Evolutionary conservation across 1,140 invertebrate species (phyloP), one percentile per base, ranked within the genome.

Genomic region (Lepidurus apus): DNA sequence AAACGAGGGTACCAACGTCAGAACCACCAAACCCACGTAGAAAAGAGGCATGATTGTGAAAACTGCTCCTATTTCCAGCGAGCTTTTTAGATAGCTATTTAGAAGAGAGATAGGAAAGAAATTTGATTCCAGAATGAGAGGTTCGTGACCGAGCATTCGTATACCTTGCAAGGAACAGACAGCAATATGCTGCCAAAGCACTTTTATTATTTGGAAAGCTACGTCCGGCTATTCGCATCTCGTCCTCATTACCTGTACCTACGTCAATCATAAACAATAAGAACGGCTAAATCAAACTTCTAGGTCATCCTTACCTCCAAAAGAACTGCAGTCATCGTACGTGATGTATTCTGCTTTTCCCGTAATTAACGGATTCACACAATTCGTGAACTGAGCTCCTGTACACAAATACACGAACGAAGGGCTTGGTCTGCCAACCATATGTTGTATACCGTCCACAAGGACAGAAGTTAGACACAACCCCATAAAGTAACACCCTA

Each of bases 361-460:
- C 34, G 2, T 3, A 34, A 34, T 34, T 34, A 34, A 34, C 34
- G 34, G 34, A 34, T 34, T 34, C 34, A 2, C 34, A 34, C 6
- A 7, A 65, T 13, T 65, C 13, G 53, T 7, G 9, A 17, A 21
- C 53, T 9, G 10, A 10, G 10, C 8, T 11, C 53, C 53, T n/a
- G 7, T 13, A 17, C 53, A 65, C 21, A 21, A 65, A 65, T 21
- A 9, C 13, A 65, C 53, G 21, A 65, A 65, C 21, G 53, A 65
- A 7, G 53, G 53, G 13, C 21, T 65, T 17, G 53, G 9, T 21
- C 53, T 9, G 17, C 53, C 53, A 7, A 21, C 21, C 53, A 65
- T 65, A 13, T n/a, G 53, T 65, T 65, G 53, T n/a, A 65, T 65
- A n/a, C 53, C 53, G 53, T 65, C 53, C 6, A 65, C 53, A 65